Percentiles rank a stretch among this genome's conserved stretches.
phyloP scores from a whole-genome alignment of 2,888 invertebrate species.

The Ormia ochracea region DNA sequence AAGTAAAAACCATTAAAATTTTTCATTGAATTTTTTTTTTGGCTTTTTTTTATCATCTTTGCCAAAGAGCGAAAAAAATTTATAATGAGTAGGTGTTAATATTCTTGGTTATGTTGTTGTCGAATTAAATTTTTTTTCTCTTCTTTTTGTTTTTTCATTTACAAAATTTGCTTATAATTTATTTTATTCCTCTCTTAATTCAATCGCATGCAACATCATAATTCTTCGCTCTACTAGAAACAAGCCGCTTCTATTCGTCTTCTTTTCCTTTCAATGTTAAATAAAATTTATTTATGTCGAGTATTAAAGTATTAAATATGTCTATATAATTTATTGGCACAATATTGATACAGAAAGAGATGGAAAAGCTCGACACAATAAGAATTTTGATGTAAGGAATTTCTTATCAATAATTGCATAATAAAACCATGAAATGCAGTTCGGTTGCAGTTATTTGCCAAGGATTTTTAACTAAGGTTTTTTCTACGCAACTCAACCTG shows the following conservation, averaged over 20 bases:
- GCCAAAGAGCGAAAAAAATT: slow-evolving; percentile 5
- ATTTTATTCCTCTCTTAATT: slow-evolving; percentile 53
- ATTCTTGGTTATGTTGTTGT: slow-evolving; percentile 21
- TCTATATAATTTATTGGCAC: slow-evolving; percentile 35
- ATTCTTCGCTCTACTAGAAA: too few species aligned
- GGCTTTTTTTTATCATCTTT: not conserved
- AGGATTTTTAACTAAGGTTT: too few species aligned
- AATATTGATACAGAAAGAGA: slow-evolving; percentile 18
- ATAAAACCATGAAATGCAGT: too few species aligned
- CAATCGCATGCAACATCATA: not conserved
- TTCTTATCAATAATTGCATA: not conserved
- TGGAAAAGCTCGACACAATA: not conserved
- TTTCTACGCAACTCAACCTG: too few species aligned
- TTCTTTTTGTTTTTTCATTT: too few species aligned
- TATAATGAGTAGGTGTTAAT: slow-evolving; percentile 51
- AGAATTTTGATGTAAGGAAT: not conserved
- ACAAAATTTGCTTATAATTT: slow-evolving; percentile 35
- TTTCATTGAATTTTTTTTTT: slow-evolving; percentile 54
- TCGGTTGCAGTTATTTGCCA: too few species aligned
- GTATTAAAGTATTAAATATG: slow-evolving; percentile 30
- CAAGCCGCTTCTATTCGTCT: too few species aligned
- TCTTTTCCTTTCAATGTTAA: too few species aligned
- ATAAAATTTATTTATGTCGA: slow-evolving; percentile 28
- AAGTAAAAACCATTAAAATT: slow-evolving; percentile 57
- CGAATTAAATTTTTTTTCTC: slow-evolving; percentile 25